These are phyloP conservation scores for Drosophila parabipectinata DNA, from an alignment of 1,140 invertebrate genomes.

Conservation along the genomic window DNA sequence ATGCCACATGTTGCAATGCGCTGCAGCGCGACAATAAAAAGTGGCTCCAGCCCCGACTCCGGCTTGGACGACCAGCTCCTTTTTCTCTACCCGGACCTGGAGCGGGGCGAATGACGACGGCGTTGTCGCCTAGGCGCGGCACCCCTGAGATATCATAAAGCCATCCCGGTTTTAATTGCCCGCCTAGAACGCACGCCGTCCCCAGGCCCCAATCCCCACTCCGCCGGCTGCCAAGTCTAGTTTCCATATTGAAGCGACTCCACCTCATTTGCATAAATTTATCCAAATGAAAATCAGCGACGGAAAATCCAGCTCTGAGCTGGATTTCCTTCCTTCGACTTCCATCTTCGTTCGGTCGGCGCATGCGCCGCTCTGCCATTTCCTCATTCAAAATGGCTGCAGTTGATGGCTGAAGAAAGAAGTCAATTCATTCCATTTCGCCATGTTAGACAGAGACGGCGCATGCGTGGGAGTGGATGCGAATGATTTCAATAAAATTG, in stretches of 20 bases:
- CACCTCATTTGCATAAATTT: constrained; percentile 73
- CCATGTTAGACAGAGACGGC: constrained; percentile 49
- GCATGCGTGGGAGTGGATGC: constrained; percentile 69
- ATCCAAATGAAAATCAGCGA: constrained; percentile 72
- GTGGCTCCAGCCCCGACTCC: constrained; percentile 16
- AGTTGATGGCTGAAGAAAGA: constrained; percentile 75
- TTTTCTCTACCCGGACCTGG: constrained; percentile 14
- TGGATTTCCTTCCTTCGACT: constrained; percentile 59
- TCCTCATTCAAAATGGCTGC: constrained; percentile 65
- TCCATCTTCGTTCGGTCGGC: constrained; percentile 50
- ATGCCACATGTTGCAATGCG: constrained; percentile 77
- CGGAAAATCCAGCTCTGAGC: constrained; percentile 52
- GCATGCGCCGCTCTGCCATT: constrained; percentile 56
- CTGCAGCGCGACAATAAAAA: constrained; percentile 68
- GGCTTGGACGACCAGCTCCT: constrained; percentile 9
- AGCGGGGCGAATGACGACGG: constrained; percentile 15
- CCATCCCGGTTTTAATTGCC: constrained; percentile 74
- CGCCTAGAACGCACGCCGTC: constrained; percentile 36
- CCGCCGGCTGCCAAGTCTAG: constrained; percentile 18
- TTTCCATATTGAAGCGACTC: constrained; percentile 66
- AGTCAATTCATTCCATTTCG: constrained; percentile 72
- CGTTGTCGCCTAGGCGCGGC: constrained; percentile 31
- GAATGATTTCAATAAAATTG: constrained; percentile 7
- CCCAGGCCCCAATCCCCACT: too few relatives aligned
- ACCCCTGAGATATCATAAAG: constrained; percentile 74